Conservation (phyloP, 2,888 invertebrate species). For the Mimas tiliae region DNA sequence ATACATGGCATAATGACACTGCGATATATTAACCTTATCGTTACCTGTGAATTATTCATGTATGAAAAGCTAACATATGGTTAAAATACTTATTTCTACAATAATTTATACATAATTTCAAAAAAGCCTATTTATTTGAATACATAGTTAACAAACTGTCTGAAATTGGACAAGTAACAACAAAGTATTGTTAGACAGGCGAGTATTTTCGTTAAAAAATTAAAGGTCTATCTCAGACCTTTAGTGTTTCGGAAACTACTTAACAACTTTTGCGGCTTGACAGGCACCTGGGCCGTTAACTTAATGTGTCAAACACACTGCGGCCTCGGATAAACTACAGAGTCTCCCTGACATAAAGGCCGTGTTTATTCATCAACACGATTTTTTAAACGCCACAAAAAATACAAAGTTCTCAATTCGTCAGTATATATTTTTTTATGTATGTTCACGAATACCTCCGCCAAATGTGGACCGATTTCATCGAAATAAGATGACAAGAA, state of each 20-base stretch:
- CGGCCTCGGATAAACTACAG: not conserved
- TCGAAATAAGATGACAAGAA: too few species aligned
- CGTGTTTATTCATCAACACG: not conserved
- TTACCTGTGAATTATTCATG: not conserved
- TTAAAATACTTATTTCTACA: not conserved
- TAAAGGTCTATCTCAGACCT: not conserved
- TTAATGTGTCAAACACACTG: conserved; percentile 3
- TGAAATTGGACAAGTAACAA: not conserved
- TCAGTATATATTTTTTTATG: too few species aligned
- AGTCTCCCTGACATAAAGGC: not conserved
- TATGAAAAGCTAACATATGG: not conserved
- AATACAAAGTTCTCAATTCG: too few species aligned
- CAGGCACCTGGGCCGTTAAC: not conserved
- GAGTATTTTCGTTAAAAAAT: not conserved
- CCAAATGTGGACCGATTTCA: too few species aligned
- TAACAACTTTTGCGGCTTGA: conserved; percentile 6
- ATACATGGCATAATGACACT: not conserved
- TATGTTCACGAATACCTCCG: too few species aligned
- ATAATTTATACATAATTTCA: too few species aligned
- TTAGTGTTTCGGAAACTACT: conserved; percentile 8
- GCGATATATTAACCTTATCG: not conserved
- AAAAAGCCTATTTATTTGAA: too few species aligned
- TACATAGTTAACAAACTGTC: not conserved
- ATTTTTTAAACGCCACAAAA: too few species aligned
- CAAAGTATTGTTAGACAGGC: not conserved